A percentile compares a stretch with the other conserved stretches of the same genome.
Conservation (phyloP, 23 tunicate species). For the Halocynthia roretzi region DNA sequence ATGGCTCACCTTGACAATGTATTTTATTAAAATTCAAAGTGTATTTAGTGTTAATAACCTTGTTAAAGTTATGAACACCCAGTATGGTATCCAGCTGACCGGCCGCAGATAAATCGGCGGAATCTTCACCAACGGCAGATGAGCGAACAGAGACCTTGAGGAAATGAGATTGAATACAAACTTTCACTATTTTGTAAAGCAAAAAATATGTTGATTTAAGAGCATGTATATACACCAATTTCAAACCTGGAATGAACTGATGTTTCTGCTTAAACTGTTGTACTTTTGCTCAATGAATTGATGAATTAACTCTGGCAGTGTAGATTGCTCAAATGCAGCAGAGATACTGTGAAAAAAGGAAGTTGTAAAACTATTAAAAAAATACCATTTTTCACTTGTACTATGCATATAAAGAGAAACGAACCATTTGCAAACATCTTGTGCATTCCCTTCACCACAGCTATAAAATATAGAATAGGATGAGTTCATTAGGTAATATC, state of each 20-base stretch:
- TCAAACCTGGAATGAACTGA: too few relatives aligned
- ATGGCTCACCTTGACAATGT: background rate
- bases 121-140: conserved; percentile 23
- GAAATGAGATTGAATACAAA: background rate
- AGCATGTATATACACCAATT: too few relatives aligned
- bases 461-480: background rate
- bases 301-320: too few relatives aligned
- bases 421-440: conserved; percentile 1
- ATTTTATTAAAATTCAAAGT: background rate
- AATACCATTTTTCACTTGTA: background rate
- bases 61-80: background rate
- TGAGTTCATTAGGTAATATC: background rate
- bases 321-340: too few relatives aligned
- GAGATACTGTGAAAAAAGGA: too few relatives aligned
- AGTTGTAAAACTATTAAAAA: too few relatives aligned
- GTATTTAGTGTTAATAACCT: conserved; percentile 13
- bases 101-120: conserved; percentile 19
- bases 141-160: conserved; percentile 22
- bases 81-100: conserved; percentile 15
- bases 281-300: too few relatives aligned
- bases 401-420: background rate
- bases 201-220: too few relatives aligned
- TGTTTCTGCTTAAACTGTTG: too few relatives aligned
- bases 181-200: too few relatives aligned
- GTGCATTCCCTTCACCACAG: background rate